Evolutionary conservation across 1,140 invertebrate species (phyloP), one percentile per base, ranked within the genome.

Genomic region (Papilio helenus): DNA sequence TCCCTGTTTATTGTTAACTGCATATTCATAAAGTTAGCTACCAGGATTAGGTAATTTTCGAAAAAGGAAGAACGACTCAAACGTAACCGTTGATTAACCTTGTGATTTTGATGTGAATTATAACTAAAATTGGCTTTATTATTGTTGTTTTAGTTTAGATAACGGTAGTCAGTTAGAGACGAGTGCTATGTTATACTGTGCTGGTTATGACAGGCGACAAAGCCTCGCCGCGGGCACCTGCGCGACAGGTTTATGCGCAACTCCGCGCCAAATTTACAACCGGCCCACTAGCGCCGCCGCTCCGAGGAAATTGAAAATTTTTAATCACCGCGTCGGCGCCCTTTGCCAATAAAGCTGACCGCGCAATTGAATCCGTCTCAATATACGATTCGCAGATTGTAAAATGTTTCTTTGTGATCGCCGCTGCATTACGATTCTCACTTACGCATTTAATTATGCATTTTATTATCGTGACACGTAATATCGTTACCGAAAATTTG

Each of bases 201-300:
- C 34, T 39, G 80, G 73, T 49, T 79, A 79, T 46, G 18, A 68
- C 68, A 72, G 55, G 78, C 74, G 79, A 89, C 91, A 90, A 92
- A 88, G 90, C 81, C 80, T 83, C 72, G 90, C 90, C 86, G 90
- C 88, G 61, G 90, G 81, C 89, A 90, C 89, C 90, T 90, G 87
- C 84, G 80, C 84, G 91, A 92, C 91, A 92, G 91, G 87, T 94
- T 93, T 92, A 93, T 92, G 91, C 80, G 77, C 84, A 77, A 80
- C 84, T 82, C 82, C 79, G 88, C 84, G 85, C 89, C 84, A 89
- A 92, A 92, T 93, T 92, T 93, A 92, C 89, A 88, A 85, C 87
- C 84, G 80, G 61, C 84, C 78, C 76, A 83, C 76, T 61, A 82
- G 82, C 84, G 83, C 72, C 82, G 83, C 84, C 81, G 83, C 76